Conservation (phyloP, 2,113 vertebrate species). For the Petrocephalus zakoni region DNA sequence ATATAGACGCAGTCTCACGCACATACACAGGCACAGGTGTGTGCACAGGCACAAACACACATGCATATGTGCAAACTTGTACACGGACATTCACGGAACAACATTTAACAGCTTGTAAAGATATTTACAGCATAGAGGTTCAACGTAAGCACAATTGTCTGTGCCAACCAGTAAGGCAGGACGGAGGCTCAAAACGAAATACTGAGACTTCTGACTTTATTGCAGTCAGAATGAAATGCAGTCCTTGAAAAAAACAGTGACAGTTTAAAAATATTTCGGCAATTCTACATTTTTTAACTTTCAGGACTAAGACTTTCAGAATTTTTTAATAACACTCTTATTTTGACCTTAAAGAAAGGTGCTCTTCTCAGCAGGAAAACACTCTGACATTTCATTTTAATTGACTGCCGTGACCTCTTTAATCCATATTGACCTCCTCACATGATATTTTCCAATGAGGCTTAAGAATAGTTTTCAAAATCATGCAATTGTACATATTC, state of each 20-base stretch:
- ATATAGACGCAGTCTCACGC: too few relatives aligned
- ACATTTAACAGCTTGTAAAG: background rate
- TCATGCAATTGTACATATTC: background rate
- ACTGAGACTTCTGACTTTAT: background rate
- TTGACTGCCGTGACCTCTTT: constrained; percentile 18
- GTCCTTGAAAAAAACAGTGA: background rate
- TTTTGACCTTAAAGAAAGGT: constrained; percentile 16
- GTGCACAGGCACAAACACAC: background rate
- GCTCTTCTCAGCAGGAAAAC: constrained; percentile 11
- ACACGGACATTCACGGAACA: background rate
- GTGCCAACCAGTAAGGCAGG: background rate
- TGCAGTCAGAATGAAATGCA: background rate
- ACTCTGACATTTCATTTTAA: constrained; percentile 15
- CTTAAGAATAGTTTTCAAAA: background rate
- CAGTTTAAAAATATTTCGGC: background rate
- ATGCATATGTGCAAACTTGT: background rate
- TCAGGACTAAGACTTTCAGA: background rate
- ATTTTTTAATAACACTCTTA: background rate
- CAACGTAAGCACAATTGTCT: background rate
- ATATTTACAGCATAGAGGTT: background rate
- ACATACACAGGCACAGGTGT: background rate
- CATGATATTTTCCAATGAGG: constrained; percentile 1
- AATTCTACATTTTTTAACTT: background rate
- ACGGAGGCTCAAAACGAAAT: background rate
- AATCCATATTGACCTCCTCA: background rate